phyloP scores from a whole-genome alignment of 2,888 invertebrate species.

The Folsomia manolachei region DNA sequence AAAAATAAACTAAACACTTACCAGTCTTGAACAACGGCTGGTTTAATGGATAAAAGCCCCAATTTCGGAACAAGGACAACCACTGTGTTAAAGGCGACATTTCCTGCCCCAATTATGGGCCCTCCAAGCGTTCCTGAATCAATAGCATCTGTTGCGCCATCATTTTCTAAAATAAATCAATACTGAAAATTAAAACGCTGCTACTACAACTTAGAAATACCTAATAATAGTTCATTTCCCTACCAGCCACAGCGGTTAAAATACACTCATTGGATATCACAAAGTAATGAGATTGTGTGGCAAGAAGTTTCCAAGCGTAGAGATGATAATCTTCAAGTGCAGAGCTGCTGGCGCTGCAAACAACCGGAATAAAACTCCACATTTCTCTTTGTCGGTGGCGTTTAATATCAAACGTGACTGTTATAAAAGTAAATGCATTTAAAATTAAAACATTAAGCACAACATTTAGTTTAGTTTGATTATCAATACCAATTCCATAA shows the following conservation, averaged over 20 bases:
- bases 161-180: neutral
- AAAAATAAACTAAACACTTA: constrained; percentile 8
- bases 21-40: constrained; percentile 16
- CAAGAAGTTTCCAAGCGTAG: constrained; percentile 43
- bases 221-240: too few species aligned
- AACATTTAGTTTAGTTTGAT: too few species aligned
- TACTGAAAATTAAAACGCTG: too few species aligned
- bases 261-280: constrained; percentile 39
- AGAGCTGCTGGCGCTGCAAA: constrained; percentile 26
- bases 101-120: constrained; percentile 41
- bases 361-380: constrained; percentile 30
- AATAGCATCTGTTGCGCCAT: constrained; percentile 25
- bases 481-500: constrained; percentile 44
- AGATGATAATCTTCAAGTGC: constrained; percentile 37
- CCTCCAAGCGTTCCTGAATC: constrained; percentile 34
- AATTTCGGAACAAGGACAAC: constrained; percentile 33
- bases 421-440: too few species aligned
- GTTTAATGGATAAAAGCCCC: constrained; percentile 35
- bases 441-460: too few species aligned
- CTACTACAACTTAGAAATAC: too few species aligned
- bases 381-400: constrained; percentile 26
- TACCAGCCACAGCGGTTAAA: constrained; percentile 25
- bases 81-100: constrained; percentile 28
- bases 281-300: constrained; percentile 33
- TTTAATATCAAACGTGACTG: constrained; percentile 42